Conservation (phyloP, 1,140 invertebrate species). For the Pseudomyrmex pallidus region DNA sequence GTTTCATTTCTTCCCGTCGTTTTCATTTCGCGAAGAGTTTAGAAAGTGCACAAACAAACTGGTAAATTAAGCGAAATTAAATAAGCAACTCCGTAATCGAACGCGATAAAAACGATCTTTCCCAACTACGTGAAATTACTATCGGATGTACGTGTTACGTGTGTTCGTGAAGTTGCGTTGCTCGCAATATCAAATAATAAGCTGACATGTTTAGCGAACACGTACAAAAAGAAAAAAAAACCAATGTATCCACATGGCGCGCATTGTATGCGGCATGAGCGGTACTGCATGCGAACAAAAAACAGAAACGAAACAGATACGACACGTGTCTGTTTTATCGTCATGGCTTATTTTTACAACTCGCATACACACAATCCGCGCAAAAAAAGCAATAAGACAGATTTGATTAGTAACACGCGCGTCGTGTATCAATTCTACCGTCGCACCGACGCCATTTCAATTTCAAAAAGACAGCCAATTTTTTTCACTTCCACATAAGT, state of each 20-base stretch:
- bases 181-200: conserved; percentile 42
- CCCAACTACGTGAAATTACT: too few species aligned
- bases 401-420: conserved; percentile 21
- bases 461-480: not conserved
- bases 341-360: conserved; percentile 2
- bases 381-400: not conserved
- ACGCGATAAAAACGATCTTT: too few species aligned
- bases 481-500: too few species aligned
- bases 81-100: not conserved
- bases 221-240: not conserved
- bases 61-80: not conserved
- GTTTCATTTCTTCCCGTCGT: not conserved
- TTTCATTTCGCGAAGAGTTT: too few species aligned
- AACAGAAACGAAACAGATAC: conserved; percentile 26
- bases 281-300: conserved; percentile 13
- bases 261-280: not conserved
- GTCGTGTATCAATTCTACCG: conserved; percentile 25
- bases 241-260: conserved; percentile 4
- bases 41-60: not conserved
- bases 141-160: not conserved
- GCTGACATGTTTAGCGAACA: conserved; percentile 33
- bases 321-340: conserved; percentile 4
- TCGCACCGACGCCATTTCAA: conserved; percentile 25
- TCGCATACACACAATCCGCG: not conserved
- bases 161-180: conserved; percentile 23